Conservation (phyloP, 2,113 vertebrate species). For the Clinocottus analis region DNA sequence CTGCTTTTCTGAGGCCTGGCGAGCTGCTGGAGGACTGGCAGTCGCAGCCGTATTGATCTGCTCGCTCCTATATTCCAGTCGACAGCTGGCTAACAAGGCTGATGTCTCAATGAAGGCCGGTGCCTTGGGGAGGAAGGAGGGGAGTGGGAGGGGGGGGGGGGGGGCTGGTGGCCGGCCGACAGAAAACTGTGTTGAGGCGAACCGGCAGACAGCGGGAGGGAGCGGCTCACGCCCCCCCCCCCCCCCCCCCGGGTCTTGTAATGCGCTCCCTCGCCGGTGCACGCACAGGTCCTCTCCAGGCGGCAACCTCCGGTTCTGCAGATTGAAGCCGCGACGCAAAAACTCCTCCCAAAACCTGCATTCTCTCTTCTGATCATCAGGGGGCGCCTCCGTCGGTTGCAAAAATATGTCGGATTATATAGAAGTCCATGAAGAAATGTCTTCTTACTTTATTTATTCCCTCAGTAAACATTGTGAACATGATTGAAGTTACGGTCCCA, state of each 20-base stretch:
- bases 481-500: neutral
- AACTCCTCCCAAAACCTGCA: neutral
- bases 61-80: slow-evolving; percentile 50
- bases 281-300: neutral
- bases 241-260: slow-evolving; percentile 22
- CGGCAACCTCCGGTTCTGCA: neutral
- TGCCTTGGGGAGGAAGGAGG: slow-evolving; percentile 46
- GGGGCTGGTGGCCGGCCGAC: slow-evolving; percentile 11
- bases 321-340: neutral
- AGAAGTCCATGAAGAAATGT: no score
- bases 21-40: slow-evolving; percentile 37
- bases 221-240: slow-evolving; percentile 28
- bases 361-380: neutral
- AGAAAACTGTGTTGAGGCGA: slow-evolving; percentile 41
- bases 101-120: slow-evolving; percentile 74
- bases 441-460: neutral
- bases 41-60: slow-evolving; percentile 62
- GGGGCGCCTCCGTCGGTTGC: neutral
- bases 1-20: slow-evolving; percentile 31
- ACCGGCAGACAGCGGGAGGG: slow-evolving; percentile 13
- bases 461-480: neutral
- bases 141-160: slow-evolving; percentile 10
- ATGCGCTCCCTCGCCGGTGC: neutral
- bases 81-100: slow-evolving; percentile 77
- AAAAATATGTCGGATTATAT: neutral